phyloP scores from a whole-genome alignment of 2,797 vertebrate genomes.

The Falco columbarius region DNA sequence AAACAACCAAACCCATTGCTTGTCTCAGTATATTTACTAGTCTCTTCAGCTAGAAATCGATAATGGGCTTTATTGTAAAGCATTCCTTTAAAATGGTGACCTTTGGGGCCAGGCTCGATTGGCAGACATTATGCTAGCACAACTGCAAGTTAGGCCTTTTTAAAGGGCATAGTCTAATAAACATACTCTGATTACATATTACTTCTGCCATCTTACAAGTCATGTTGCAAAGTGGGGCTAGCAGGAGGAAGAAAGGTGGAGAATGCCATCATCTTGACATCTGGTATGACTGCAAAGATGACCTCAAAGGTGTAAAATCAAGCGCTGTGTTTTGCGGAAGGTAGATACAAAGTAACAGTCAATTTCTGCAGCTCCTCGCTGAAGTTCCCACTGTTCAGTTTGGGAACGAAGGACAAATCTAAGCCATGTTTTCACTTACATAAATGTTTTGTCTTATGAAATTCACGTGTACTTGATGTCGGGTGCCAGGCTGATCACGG shows the following conservation, averaged over 20 bases:
- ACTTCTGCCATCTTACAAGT: background rate
- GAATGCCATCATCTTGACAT: background rate
- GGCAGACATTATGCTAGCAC: background rate
- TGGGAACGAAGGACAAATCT: background rate
- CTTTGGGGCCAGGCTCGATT: background rate
- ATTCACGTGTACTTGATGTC: background rate
- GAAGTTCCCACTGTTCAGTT: background rate
- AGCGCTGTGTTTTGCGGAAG: background rate
- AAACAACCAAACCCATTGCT: fast-evolving
- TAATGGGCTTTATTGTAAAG: background rate
- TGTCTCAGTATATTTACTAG: background rate
- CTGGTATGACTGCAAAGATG: background rate
- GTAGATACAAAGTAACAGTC: background rate
- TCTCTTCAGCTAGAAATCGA: background rate
- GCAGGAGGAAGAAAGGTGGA: background rate
- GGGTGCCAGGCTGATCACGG: conserved; percentile 1
- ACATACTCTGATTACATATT: background rate
- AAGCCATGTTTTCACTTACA: background rate
- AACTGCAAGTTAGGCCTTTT: background rate
- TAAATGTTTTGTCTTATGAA: conserved; percentile 31
- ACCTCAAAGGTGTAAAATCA: background rate
- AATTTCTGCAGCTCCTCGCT: background rate
- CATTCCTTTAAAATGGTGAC: background rate
- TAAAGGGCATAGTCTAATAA: background rate
- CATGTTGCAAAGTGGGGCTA: background rate